Percentiles rank a stretch among this genome's conserved stretches.
phyloP scores from a whole-genome alignment of 2,113 vertebrate genomes.

The Callopanchax toddi region DNA sequence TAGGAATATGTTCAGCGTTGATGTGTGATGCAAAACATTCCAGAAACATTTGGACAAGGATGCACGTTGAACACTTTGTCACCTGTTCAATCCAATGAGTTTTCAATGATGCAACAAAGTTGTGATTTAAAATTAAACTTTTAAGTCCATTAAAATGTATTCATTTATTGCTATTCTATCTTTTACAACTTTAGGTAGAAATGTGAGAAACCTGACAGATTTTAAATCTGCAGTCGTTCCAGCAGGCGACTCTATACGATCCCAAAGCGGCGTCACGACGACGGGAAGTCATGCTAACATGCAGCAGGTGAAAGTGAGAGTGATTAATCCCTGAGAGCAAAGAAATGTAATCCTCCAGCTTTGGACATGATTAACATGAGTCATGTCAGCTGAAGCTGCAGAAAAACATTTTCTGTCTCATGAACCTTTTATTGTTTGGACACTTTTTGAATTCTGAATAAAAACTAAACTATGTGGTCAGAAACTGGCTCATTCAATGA shows the following conservation, averaged over 20 bases:
- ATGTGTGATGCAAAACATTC: neutral
- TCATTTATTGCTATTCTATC: too few relatives aligned
- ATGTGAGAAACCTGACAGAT: neutral
- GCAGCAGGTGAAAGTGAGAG: neutral
- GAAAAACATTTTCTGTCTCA: constrained; percentile 7
- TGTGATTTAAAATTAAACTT: neutral
- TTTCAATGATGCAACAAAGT: neutral
- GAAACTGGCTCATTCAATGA: too few relatives aligned
- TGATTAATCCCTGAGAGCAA: neutral
- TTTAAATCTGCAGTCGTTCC: neutral
- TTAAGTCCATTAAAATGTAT: too few relatives aligned
- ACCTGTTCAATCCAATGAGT: neutral
- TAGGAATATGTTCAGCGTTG: constrained; percentile 6
- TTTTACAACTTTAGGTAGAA: too few relatives aligned
- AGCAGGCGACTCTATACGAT: neutral
- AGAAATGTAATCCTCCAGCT: neutral
- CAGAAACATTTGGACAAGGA: neutral
- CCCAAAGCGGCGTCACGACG: neutral
- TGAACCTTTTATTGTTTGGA: too few relatives aligned
- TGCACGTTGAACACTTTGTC: neutral
- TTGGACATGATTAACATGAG: constrained; percentile 15
- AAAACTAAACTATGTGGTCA: too few relatives aligned
- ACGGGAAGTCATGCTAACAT: neutral
- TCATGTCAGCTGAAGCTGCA: neutral
- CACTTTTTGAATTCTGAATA: too few relatives aligned